Evolutionary conservation across 2,888 invertebrate species (phyloP), one percentile per base, ranked within the genome.

Genomic region (Thumatha senex): DNA sequence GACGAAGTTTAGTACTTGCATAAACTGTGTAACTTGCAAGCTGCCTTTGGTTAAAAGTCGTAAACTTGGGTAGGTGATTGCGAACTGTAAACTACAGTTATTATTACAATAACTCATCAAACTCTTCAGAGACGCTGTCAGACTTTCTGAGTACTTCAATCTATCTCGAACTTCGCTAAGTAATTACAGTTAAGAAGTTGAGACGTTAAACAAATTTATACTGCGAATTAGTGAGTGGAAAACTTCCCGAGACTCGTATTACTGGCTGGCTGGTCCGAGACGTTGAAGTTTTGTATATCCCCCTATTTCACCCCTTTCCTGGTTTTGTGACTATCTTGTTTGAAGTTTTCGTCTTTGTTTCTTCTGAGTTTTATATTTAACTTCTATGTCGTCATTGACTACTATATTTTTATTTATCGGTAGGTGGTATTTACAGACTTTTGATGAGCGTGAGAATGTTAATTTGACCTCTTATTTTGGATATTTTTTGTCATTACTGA

Each of bases 201-300:
- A 80, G 85, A 88, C 89, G 87, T 91, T 88, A 89, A 89, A 89
- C 88, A 89, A 90, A 90, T 90, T 90, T 91, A 90, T 89, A 89
- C 86, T 86, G 76, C 74, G 84, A 89, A 90, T 90, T 89, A 90
- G 87, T 78, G 84, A 88, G 86, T 82, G 80, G 77, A 76, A 82
- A 84, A 85, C 76, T 85, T 82, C 56, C 61, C 68, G 63, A 78
- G 79, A 76, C 84, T 82, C 76, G 84, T 80, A 81, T 83, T 74
- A 80, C 81, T 74, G 76, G 69, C 81, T 74, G 76, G 69, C 80
- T 44, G 35, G 83, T 82, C 82, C 81, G 75, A 80, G 80, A 81
- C 83, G 86, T 80, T 76, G 74, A 88, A 90, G 85, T 89, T 88
- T 80, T 78, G 78, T 83, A 82, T 81, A 82, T 80, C 79, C 80